These are phyloP conservation scores for Lepidonotus clava DNA, from an alignment of 2,888 invertebrate species.

Conservation along the genomic window DNA sequence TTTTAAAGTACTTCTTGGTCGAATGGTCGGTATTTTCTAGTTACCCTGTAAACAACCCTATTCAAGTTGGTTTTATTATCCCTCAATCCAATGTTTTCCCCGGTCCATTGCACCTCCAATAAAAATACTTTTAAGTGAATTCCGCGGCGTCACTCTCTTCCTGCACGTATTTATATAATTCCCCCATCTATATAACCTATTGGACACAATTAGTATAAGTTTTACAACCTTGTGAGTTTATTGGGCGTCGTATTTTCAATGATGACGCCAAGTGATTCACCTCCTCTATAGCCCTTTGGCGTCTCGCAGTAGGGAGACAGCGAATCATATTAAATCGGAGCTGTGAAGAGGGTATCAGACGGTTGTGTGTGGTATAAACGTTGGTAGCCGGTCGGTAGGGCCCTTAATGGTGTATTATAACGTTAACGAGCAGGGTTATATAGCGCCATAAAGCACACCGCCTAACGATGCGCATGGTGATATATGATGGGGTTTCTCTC, in stretches of 20 bases:
- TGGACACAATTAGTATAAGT: not conserved
- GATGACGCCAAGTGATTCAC: not conserved
- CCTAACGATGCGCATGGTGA: not conserved
- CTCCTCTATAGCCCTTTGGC: not conserved
- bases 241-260: not conserved
- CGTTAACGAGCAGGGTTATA: not conserved
- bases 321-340: not conserved
- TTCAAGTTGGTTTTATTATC: no score
- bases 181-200: not conserved
- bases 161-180: no score
- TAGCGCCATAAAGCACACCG: not conserved
- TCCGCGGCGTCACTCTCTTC: not conserved
- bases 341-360: not conserved
- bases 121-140: not conserved
- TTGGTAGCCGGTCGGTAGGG: not conserved
- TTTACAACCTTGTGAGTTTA: conserved; percentile 10
- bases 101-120: not conserved
- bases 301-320: not conserved
- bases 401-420: not conserved
- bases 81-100: no score
- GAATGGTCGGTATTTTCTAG: no score
- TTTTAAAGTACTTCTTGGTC: no score
- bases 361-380: not conserved
- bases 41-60: no score
- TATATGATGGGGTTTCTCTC: not conserved